phyloP scores from a whole-genome alignment of 2,888 invertebrate genomes.

The Cheilosia scutellata region DNA sequence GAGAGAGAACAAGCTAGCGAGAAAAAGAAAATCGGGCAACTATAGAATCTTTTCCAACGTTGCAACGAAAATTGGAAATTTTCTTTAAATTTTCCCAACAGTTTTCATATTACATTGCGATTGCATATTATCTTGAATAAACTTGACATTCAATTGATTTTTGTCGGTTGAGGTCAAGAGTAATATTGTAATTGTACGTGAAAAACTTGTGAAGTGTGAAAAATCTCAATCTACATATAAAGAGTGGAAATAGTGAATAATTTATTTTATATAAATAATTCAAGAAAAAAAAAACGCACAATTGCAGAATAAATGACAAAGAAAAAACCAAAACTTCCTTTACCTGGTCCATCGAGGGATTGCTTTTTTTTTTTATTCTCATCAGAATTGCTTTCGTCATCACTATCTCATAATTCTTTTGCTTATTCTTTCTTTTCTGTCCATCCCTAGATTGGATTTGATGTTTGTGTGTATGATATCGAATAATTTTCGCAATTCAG shows the following conservation, averaged over 20 bases:
- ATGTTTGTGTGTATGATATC: slow-evolving; percentile 28
- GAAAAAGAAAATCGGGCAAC: slow-evolving; percentile 27
- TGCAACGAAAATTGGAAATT: slow-evolving; percentile 11
- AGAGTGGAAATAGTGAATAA: slow-evolving; percentile 43
- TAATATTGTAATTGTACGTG: slow-evolving; percentile 29
- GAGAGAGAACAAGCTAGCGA: slow-evolving; percentile 22
- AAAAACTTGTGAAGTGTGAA: slow-evolving; percentile 15
- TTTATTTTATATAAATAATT: slow-evolving; percentile 14
- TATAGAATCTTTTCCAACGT: slow-evolving; percentile 2
- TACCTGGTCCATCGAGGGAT: slow-evolving; percentile 53
- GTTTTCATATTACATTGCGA: neutral
- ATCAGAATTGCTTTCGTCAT: slow-evolving; percentile 70
- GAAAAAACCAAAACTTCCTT: neutral
- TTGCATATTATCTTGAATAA: slow-evolving; percentile 18
- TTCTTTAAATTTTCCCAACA: neutral
- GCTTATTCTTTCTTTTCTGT: slow-evolving; percentile 32
- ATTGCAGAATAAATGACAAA: slow-evolving; percentile 55
- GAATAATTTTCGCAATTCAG: slow-evolving; percentile 59
- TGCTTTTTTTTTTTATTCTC: slow-evolving; percentile 55
- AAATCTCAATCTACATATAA: neutral
- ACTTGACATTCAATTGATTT: slow-evolving; percentile 69
- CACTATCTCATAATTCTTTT: slow-evolving; percentile 58
- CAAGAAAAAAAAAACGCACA: slow-evolving; percentile 28
- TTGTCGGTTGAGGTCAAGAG: slow-evolving; percentile 62
- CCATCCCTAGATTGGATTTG: slow-evolving; percentile 49